These are phyloP conservation scores for Gallirallus australis DNA, from an alignment of 2,797 vertebrate species.

Conservation along the genomic window DNA sequence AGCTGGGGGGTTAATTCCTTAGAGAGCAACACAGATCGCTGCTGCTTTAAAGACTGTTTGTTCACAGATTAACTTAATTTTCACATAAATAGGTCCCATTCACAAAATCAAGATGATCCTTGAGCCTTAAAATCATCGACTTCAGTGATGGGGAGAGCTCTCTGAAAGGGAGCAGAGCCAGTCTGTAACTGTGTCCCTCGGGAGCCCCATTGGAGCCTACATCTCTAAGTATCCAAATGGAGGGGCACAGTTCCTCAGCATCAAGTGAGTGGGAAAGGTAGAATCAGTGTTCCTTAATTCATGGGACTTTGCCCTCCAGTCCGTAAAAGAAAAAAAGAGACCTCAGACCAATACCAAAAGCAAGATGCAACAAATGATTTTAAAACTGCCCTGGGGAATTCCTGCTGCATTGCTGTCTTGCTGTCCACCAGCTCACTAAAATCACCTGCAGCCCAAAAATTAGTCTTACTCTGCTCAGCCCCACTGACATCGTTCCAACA, in stretches of 20 bases:
- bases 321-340: not conserved
- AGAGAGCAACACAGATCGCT: not conserved
- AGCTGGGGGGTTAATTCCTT: not conserved
- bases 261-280: not conserved
- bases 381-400: not conserved
- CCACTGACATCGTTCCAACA: not conserved
- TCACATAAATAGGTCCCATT: not conserved
- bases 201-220: not conserved
- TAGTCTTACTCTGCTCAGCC: not conserved
- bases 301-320: not conserved
- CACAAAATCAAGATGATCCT: not conserved
- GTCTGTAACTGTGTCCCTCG: not conserved
- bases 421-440: not conserved
- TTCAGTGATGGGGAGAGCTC: not conserved
- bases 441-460: not conserved
- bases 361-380: not conserved
- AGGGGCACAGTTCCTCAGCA: not conserved
- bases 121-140: not conserved
- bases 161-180: not conserved
- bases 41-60: not conserved
- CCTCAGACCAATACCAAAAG: not conserved
- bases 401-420: not conserved
- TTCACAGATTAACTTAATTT: not conserved
- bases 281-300: not conserved
- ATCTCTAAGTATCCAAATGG: not conserved